Base-by-base conservation (phyloP, 2,113 vertebrate species). In the Tachycineta bicolor region DNA sequence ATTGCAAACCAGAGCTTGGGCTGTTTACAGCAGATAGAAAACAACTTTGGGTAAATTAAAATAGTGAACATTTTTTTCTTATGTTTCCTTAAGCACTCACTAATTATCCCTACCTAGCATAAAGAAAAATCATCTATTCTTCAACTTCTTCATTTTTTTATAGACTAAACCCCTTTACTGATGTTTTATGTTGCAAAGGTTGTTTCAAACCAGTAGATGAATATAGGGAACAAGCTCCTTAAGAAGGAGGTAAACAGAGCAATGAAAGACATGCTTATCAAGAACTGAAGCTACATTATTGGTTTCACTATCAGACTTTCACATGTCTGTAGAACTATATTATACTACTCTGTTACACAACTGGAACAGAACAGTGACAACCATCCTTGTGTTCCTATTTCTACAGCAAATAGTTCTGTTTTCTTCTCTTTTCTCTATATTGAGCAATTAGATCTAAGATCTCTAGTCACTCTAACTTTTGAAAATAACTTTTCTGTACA, bases 101-200 rank as follows among this genome's bases (percentile, higher is more conserved):
- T n/a, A 31, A 41, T 79, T 58, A 79, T 20, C 5, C 10, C 43
- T 52, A 74, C 3, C 37, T 65, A 70, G 7, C 7, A 12, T 20
- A 70, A 79, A 83, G 41, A 39, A 83, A 85, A 77, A 74, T 37
- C 3, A 60, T 29, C 23, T 50, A 28, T 26, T 0, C 73, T 81
- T 90, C 83, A n/a, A 11, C 37, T 37, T 37, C 37, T 37, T n/a
- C 15, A 22, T 37, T 70, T 89, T 80, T 15, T 80, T 41, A 58
- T 4, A 49, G 31, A 67, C 6, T 49, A 64, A 71, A 77, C 33
- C 6, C 17, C n/a, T 79, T 75, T 49, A 29, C 8, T 71, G 33
- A 43, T 0, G 0, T 69, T 92, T 68, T 56, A 88, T 26, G 65
- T 2, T 1, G 5, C 19, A 81, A 71, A n/a, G 53, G 46, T n/a